Base-by-base conservation (phyloP, 2,888 invertebrate genomes). In the Cryptophagus acutangulus region DNA sequence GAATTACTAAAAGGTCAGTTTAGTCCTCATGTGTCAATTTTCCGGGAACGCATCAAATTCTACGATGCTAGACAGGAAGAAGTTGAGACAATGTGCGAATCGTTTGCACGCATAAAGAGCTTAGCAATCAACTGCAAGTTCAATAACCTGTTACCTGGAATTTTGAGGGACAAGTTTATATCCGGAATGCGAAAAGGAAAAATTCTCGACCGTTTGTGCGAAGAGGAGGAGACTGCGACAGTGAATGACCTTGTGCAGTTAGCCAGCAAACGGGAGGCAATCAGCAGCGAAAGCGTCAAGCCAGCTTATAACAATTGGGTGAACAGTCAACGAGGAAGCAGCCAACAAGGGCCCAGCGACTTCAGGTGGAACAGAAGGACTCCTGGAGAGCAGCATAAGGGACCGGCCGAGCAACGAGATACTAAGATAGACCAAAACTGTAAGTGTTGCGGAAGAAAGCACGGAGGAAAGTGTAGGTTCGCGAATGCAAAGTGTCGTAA, bases 101-200 rank as follows among this genome's bases (percentile, higher is more conserved):
- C 18, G 34, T 34, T 12, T 10, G 34, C 34, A 2, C 17, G 10
- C 3, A 17, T 34, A 2, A 3, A 12, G 15, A 13, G 31, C 4
- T 3, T 12, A 31, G 14, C 31, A 17, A 20, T 10, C 6, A 34
- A 34, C 8, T 34, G 34, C 15, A 34, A 34, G 6, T 34, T 34
- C 18, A 10, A 10, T 4, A 9, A 4, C 3, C 3, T 12, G 17
- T 15, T 34, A 14, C 3, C 9, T 3, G 18, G 18, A 3, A 10
- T 10, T 20, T 17, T 36, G 5, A 36, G 14, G n/a, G 36, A 36
- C 28, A 36, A 26, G 36, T 36, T 36, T 12, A 15, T 36, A 6
- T n/a, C 36, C 3, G 36, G 36, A 30, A 9, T 36, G 13, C 14
- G 18, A 3, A 8, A 9, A 4, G 34, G 34, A 10, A 10, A 10